Base-by-base conservation (phyloP, 2,797 vertebrate genomes). In the Crypturellus tataupa region DNA sequence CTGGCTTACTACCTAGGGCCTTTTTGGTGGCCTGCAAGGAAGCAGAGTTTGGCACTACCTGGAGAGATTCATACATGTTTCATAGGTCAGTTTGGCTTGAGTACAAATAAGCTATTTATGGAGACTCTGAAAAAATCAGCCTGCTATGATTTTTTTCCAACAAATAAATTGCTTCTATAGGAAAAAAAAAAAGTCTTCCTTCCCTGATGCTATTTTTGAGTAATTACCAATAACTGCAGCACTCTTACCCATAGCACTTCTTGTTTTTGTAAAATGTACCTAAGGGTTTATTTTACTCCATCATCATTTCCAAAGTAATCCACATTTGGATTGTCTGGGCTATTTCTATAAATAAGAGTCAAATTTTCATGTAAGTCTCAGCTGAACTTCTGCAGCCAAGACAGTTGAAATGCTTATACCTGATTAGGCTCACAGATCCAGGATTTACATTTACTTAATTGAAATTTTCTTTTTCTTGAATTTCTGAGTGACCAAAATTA, bases 301-400 rank as follows among this genome's bases (percentile, higher is more conserved):
- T 64, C 17, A 10, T 90, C 75, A 23, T 90, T 88, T 91, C 59
- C 24, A 67, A 63, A 64, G n/a, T 72, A 76, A 94, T 81, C 67
- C 40, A 62, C 29, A 10, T 73, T 62, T 80, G 60, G 6, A 2
- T 86, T 64, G 44, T 68, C 31, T 67, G 24, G 84, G 53, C 79
- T 85, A 10, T 82, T 95, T 96, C 31, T 92, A 37, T 47, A 68
- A 29, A 25, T 77, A 82, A 56, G 8, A 37, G 42, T 12, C 13
- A 11, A 46, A 24, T 77, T 94, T 91, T 80, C 67, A 35, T 84
- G 29, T 29, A 42, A 88, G 19, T 93, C 59, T 94, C 71, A 40
- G 29, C n/a, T 69, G 70, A 88, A 24, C 63, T 93, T 80, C 62
- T 80, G 0, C 2, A 7, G 42, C 21, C 33, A 55, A 67, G 31